A percentile compares a stretch with the other conserved stretches of the same genome.
Evolutionary conservation across 2,888 invertebrate genomes (phyloP).

Genomic region (Hyposoter didymator): DNA sequence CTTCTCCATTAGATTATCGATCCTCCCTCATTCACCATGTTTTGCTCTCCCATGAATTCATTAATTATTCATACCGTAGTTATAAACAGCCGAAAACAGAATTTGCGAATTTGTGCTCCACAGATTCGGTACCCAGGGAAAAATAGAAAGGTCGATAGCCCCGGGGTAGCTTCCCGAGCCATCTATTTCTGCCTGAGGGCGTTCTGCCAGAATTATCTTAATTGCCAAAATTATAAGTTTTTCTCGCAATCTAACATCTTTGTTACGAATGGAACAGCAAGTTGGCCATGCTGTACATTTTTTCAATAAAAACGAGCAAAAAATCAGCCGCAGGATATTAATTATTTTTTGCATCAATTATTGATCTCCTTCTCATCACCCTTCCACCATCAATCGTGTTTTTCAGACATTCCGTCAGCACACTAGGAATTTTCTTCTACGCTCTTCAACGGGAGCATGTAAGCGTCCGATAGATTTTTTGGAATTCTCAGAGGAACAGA

Average conservation of each 20-base stretch:
- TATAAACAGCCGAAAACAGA: neutral
- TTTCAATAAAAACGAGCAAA: neutral
- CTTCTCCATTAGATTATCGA: neutral
- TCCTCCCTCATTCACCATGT: neutral
- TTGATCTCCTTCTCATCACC: neutral
- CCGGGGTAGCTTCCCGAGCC: constrained; percentile 74
- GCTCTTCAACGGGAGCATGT: neutral
- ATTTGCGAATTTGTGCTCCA: neutral
- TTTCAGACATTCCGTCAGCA: neutral
- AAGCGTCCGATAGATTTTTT: neutral
- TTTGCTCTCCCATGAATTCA: neutral
- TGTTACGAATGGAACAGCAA: neutral
- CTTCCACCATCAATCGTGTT: neutral
- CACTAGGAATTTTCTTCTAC: neutral
- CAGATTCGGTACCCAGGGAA: constrained; percentile 61
- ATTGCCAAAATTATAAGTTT: constrained; percentile 78
- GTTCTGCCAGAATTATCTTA: constrained; percentile 82
- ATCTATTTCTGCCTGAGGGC: constrained; percentile 80
- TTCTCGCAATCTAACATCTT: constrained; percentile 5
- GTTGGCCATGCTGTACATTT: neutral
- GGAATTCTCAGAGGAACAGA: neutral
- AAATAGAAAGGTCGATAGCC: constrained; percentile 82
- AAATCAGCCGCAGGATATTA: neutral
- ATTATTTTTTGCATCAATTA: neutral
- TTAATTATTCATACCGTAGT: neutral